Conservation (phyloP, 2,888 invertebrate species). For the Cantharis rufa region DNA sequence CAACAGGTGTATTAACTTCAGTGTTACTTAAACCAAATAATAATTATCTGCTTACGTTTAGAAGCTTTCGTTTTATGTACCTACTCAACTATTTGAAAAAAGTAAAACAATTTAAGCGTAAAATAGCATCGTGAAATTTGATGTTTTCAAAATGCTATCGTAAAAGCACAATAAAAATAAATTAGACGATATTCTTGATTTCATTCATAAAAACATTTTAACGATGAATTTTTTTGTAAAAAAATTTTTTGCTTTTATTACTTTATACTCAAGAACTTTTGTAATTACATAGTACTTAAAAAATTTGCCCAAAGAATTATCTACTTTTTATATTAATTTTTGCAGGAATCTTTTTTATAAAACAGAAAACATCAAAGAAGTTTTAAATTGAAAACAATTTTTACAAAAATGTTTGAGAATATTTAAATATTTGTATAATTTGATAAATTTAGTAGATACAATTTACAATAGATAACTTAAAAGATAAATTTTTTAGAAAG, state of each 20-base stretch:
- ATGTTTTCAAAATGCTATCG: neutral
- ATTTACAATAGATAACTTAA: neutral
- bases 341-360: neutral
- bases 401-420: neutral
- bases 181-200: neutral
- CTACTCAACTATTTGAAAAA: neutral
- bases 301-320: neutral
- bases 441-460: neutral
- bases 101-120: neutral
- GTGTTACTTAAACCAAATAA: neutral
- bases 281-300: neutral
- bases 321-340: neutral
- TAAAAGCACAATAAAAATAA: neutral
- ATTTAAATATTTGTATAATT: neutral
- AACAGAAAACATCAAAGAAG: neutral
- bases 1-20: neutral
- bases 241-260: neutral
- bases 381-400: neutral
- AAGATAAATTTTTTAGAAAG: neutral
- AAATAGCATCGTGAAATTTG: neutral
- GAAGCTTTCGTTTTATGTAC: neutral
- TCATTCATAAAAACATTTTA: neutral
- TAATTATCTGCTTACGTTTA: neutral
- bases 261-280: neutral
- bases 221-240: neutral